These are phyloP conservation scores for Diarsia rubi DNA, from an alignment of 2,888 invertebrate species.

Conservation along the genomic window DNA sequence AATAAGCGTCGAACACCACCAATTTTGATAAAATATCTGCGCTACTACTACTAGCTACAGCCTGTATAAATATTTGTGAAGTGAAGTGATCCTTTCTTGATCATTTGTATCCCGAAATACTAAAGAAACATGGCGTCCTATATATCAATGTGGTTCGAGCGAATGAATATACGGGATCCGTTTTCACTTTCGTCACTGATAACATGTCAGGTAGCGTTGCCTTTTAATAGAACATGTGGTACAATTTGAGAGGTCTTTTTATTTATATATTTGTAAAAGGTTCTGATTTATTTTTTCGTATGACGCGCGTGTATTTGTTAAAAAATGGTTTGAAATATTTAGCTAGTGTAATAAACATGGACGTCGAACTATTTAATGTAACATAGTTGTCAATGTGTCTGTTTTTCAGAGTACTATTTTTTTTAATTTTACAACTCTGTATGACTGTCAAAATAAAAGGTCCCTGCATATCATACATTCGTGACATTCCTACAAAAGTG, in stretches of 20 bases:
- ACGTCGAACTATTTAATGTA: background rate
- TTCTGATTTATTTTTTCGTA: background rate
- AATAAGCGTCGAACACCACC: background rate
- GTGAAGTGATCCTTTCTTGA: constrained; percentile 47
- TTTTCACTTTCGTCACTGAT: constrained; percentile 70
- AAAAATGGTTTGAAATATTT: background rate
- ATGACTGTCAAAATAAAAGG: background rate
- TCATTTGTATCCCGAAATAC: constrained; percentile 60
- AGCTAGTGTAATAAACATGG: background rate
- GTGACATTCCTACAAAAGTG: background rate
- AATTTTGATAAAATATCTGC: background rate
- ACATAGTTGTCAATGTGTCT: background rate
- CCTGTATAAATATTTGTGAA: constrained; percentile 41
- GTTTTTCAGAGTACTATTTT: background rate
- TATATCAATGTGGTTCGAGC: constrained; percentile 52
- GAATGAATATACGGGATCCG: constrained; percentile 60
- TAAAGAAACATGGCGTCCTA: constrained; percentile 35
- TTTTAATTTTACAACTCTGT: background rate
- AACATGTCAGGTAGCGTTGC: constrained; percentile 67
- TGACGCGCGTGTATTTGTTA: background rate
- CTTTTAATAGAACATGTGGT: constrained; percentile 58
- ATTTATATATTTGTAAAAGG: constrained; percentile 42
- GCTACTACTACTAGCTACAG: background rate
- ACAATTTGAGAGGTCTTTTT: constrained; percentile 24
- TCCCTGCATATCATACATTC: background rate